A percentile compares a stretch with the other conserved stretches of the same genome.
Conservation (phyloP, 2,113 vertebrate species). For the Bubo blakistoni region DNA sequence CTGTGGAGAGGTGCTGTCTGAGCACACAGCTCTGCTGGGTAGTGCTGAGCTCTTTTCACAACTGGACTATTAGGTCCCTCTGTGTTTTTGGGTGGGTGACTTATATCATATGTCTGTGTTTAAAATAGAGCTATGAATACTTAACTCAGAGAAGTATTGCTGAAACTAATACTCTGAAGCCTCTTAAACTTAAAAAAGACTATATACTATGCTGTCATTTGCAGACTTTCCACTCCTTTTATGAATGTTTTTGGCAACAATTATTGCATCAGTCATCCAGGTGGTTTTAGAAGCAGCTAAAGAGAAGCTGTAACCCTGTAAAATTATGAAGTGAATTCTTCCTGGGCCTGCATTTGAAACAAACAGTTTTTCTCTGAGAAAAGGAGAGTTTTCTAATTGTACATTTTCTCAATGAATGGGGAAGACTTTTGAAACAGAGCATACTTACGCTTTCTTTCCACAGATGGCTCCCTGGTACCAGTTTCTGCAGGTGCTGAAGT, state of each 20-base stretch:
- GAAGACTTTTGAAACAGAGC: background rate
- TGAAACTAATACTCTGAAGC: background rate
- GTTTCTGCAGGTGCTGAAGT: conserved; percentile 96
- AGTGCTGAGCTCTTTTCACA: background rate
- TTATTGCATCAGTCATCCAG: background rate
- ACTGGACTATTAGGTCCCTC: background rate
- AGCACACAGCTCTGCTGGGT: background rate
- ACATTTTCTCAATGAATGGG: background rate
- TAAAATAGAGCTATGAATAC: background rate
- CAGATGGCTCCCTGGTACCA: conserved; percentile 95
- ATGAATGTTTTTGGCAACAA: background rate
- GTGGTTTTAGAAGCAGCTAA: background rate
- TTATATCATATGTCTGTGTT: background rate
- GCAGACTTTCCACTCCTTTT: background rate
- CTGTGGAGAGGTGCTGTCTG: background rate
- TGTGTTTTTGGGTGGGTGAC: background rate
- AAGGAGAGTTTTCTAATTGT: background rate
- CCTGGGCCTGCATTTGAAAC: background rate
- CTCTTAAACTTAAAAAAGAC: background rate
- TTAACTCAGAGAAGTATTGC: background rate
- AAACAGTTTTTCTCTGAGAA: background rate
- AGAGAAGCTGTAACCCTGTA: background rate
- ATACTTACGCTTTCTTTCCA: conserved; percentile 96
- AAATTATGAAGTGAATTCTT: background rate
- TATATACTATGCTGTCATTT: background rate